phyloP scores from a whole-genome alignment of 2,888 invertebrate species.

The Agrotis segetum region DNA sequence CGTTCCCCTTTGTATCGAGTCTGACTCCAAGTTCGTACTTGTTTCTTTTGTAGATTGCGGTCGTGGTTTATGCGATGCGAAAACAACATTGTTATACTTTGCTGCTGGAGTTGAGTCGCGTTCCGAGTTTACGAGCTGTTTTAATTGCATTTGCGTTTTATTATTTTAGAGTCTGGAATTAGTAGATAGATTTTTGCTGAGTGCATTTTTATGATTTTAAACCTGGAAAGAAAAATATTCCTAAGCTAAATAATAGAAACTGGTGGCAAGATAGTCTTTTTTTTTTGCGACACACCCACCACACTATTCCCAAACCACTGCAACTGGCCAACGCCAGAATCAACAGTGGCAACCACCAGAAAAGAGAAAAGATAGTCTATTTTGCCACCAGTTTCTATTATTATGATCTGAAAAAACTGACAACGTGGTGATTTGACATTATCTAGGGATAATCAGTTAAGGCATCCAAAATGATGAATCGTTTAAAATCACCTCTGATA shows the following conservation, averaged over 20 bases:
- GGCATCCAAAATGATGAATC: conserved; percentile 71
- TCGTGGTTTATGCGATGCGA: conserved; percentile 78
- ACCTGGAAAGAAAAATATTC: too few relatives aligned
- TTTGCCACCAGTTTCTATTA: too few relatives aligned
- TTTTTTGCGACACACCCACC: too few relatives aligned
- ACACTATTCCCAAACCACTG: too few relatives aligned
- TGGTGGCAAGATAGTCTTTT: neutral
- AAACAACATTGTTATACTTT: conserved; percentile 84
- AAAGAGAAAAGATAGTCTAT: too few relatives aligned
- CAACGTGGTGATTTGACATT: conserved; percentile 65
- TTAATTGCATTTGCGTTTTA: conserved; percentile 62
- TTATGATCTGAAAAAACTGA: neutral
- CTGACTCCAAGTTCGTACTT: conserved; percentile 81
- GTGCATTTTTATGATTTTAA: neutral
- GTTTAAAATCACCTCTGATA: conserved; percentile 77
- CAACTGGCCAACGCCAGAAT: too few relatives aligned
- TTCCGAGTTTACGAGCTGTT: conserved; percentile 64
- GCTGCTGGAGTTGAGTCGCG: conserved; percentile 63
- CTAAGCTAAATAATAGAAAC: too few relatives aligned
- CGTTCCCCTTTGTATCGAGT: conserved; percentile 70
- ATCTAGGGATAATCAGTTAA: conserved; percentile 72
- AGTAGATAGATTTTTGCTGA: conserved; percentile 37
- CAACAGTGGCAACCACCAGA: too few relatives aligned
- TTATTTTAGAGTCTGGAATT: conserved; percentile 34
- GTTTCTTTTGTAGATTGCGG: conserved; percentile 87